phyloP scores from a whole-genome alignment of 1,140 invertebrate genomes.

The Drosophila ambigua region DNA sequence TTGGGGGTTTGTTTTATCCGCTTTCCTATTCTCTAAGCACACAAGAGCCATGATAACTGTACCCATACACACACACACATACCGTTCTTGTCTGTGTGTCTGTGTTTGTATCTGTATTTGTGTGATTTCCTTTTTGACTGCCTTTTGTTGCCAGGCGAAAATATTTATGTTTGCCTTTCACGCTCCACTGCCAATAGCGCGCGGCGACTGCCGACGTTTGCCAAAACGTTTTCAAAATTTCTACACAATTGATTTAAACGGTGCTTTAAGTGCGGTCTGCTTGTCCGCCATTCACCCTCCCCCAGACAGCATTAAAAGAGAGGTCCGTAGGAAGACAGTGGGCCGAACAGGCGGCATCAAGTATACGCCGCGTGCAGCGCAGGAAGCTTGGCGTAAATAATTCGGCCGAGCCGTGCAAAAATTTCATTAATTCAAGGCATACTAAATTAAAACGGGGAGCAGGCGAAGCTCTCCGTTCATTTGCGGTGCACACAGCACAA shows the following conservation, averaged over 20 bases:
- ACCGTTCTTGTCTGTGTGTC: constrained; percentile 3
- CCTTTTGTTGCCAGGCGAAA: constrained; percentile 66
- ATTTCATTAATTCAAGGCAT: constrained; percentile 71
- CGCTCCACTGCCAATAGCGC: constrained; percentile 42
- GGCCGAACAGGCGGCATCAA: constrained; percentile 29
- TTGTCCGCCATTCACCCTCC: not conserved
- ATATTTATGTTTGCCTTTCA: constrained; percentile 81
- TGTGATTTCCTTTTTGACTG: constrained; percentile 43
- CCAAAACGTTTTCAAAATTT: constrained; percentile 65
- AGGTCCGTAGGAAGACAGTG: constrained; percentile 11
- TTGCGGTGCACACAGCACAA: constrained; percentile 16
- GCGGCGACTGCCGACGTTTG: constrained; percentile 4
- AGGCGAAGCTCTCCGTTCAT: constrained; percentile 8
- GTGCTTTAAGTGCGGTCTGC: constrained; percentile 51
- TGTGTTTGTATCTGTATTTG: constrained; percentile 27
- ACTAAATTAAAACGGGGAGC: constrained; percentile 55
- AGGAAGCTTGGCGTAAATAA: constrained; percentile 40
- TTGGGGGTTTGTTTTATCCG: constrained; percentile 49
- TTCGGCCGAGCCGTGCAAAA: constrained; percentile 55
- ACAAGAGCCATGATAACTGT: constrained; percentile 64
- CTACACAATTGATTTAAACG: constrained; percentile 80
- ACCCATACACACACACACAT: constrained; percentile 29
- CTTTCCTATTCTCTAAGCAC: constrained; percentile 65
- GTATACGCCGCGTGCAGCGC: constrained; percentile 20
- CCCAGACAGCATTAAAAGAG: not conserved